These are phyloP conservation scores for Phyllotreta cruciferae DNA, from an alignment of 2,888 invertebrate genomes.

Conservation along the genomic window DNA sequence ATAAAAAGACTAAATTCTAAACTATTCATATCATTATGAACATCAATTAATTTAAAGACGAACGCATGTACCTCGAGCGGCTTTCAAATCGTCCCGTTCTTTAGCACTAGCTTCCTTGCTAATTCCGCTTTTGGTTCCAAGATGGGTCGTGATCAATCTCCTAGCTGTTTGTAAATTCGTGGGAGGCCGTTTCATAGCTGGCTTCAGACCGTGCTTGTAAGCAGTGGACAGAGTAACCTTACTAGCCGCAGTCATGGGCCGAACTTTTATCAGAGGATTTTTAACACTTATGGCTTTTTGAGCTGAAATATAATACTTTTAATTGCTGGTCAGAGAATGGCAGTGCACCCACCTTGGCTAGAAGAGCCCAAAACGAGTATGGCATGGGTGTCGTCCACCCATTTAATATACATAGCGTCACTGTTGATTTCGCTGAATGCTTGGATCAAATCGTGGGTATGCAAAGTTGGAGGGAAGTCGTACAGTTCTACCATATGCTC, in stretches of 20 bases:
- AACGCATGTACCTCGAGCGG: constrained; percentile 53
- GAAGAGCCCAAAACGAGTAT: constrained; percentile 56
- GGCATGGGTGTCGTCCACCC: constrained; percentile 60
- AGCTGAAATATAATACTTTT: constrained; percentile 47
- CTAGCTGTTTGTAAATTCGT: constrained; percentile 58
- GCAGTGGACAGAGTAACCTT: constrained; percentile 51
- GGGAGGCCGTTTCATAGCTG: constrained; percentile 58
- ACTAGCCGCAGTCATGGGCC: constrained; percentile 56
- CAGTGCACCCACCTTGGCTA: constrained; percentile 52
- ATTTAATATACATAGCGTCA: constrained; percentile 58
- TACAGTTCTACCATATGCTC: constrained; percentile 59
- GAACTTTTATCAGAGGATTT: constrained; percentile 56
- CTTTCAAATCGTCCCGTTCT: constrained; percentile 54
- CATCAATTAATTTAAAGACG: not conserved
- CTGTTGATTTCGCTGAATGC: constrained; percentile 55
- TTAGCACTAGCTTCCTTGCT: constrained; percentile 54
- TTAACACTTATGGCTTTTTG: constrained; percentile 54
- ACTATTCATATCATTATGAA: not conserved
- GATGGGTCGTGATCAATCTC: constrained; percentile 56
- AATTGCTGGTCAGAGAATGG: constrained; percentile 15
- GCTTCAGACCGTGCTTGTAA: constrained; percentile 53
- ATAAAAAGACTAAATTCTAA: not conserved
- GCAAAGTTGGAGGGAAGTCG: constrained; percentile 57
- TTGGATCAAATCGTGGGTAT: constrained; percentile 57
- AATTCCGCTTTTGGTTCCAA: constrained; percentile 54